These are phyloP conservation scores for Rhipidura dahli DNA, from an alignment of 2,113 vertebrate genomes.

Conservation along the genomic window DNA sequence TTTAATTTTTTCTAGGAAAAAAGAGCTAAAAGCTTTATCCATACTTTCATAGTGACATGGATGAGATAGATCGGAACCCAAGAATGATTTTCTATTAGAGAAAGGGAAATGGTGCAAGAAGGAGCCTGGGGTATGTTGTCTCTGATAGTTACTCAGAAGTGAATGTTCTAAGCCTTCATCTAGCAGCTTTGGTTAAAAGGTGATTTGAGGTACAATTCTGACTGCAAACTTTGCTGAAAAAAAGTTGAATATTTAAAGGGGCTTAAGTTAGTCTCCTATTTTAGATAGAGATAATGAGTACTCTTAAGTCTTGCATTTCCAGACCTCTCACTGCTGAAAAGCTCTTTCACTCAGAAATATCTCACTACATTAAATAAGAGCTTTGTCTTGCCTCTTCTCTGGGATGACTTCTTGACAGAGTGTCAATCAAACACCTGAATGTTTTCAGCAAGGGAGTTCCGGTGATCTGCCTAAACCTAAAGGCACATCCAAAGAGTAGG, in stretches of 20 bases:
- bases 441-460: neutral
- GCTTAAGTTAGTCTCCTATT: neutral
- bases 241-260: neutral
- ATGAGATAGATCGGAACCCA: neutral
- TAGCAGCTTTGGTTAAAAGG: neutral
- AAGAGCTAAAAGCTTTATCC: neutral
- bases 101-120: neutral
- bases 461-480: neutral
- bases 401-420: neutral
- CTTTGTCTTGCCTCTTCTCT: neutral
- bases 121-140: neutral
- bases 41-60: neutral
- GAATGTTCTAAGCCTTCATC: neutral
- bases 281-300: neutral
- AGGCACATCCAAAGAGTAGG: neutral
- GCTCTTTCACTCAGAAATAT: neutral
- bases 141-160: neutral
- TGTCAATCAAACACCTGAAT: neutral
- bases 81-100: neutral
- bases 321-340: neutral
- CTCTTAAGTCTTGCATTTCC: neutral
- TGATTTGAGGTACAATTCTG: neutral
- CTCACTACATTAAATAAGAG: neutral
- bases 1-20: neutral
- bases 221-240: neutral